Evolutionary conservation across 1,140 invertebrate genomes (phyloP), one percentile per base, ranked within the genome.

Genomic region (Neuroterus valhalla): DNA sequence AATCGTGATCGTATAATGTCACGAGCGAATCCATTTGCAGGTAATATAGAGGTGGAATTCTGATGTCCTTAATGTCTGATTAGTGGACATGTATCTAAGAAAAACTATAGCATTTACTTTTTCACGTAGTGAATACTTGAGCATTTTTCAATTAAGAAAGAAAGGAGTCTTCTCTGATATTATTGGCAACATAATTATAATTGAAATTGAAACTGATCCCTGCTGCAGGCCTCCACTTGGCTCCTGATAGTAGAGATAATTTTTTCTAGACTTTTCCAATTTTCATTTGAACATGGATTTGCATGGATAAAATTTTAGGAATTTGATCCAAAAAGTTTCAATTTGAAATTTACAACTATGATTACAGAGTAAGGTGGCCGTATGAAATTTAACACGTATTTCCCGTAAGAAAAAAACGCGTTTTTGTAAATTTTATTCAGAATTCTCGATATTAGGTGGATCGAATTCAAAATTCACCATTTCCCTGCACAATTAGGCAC

Each of bases 21-120:
- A 62, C 55, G 55, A 55, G 50, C 50, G 50, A 62, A 62, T 62
- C 55, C 55, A 62, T 62, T 62, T 38, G 55, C 55, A 62, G 55
- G 26, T 62, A 62, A 62, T 62, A 62, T 62, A 31, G 31, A 62
- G 55, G 21, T 14, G 23, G 23, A 62, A 62, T 62, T 62, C 26
- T 15, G 23, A 62, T 62, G 55, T 62, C 21, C 55, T 62, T 15
- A 62, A 31, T 62, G 23, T 31, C 52, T 55, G 52, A 26, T 55
- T 26, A 55, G 26, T 55, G 26, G 31, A 26, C 26, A 62, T 31
- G 15, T 62, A 31, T 31, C 55, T n/a, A 26, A 31, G 55, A 31
- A 62, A 15, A 14, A 26, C 31, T 38, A 38, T 5, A 38, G 10
- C 31, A 8, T 0, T 8, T 38, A 38, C 10, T 8, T 38, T 38